Evolutionary conservation across 2,888 invertebrate species (phyloP), one percentile per base, ranked within the genome.

Genomic region (Andrena minutula): DNA sequence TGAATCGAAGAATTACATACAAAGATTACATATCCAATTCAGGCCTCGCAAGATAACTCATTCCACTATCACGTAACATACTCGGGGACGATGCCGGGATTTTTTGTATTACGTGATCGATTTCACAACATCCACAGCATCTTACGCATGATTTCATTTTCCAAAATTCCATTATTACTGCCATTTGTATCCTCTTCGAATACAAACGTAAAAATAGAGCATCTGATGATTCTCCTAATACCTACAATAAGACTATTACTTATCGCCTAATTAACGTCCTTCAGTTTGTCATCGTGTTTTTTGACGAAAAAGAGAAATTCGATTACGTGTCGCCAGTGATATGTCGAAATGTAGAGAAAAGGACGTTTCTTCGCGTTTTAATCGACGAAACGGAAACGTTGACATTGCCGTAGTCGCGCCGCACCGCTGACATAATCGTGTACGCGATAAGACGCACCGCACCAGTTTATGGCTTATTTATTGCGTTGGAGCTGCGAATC

Each of bases 31-130:
- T 32, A 47, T 26, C 8, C 5, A 7, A 30, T 72, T 76, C 35
- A n/a, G 49, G 30, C 16, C 30, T 47, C 20, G n/a, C 1, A 6
- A 32, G 32, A 47, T 65, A 60, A 56, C 53, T 53, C 51, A 49
- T 30, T 28, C 32, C 20, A 23, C 2, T 23, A 7, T 53, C 56
- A 58, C 75, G 68, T 72, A 71, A 71, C 75, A 5, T 16, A 6
- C 8, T 1, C 20, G 12, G 16, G 12, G 47, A 41, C 56, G 20
- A 10, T 7, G 26, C 6, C 8, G 35, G 51, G 70, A 64, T 71
- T 51, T 71, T 30, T 49, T 49, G 2, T 28, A 80, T 82, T 82
- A 71, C 75, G 75, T 71, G 75, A 80, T 75, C 81, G 71, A 68
- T 75, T 82, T 82, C 80, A 74, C 80, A 64, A 20, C 10, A 23